Percentiles rank a stretch among this genome's conserved stretches.
Conservation (phyloP, 2,888 invertebrate species). For the Leptothorax acervorum region DNA sequence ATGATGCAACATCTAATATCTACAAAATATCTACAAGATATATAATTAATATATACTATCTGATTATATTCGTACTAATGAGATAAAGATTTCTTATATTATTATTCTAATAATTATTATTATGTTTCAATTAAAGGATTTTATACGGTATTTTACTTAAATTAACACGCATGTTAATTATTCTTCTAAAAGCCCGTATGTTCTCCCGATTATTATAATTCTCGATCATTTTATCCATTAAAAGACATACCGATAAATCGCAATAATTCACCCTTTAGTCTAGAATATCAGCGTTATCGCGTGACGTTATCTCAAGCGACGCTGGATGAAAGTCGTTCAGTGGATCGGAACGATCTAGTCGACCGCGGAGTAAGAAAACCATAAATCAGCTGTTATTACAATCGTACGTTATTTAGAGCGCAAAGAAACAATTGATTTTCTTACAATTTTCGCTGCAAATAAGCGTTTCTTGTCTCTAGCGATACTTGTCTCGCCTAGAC, state of each 20-base stretch:
- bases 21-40: not conserved
- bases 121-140: not conserved
- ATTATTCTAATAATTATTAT: not conserved
- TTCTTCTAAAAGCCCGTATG: not conserved
- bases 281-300: constrained; percentile 11
- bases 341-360: constrained; percentile 26
- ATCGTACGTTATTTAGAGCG: constrained; percentile 29
- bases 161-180: not conserved
- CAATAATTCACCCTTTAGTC: not conserved
- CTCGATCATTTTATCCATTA: not conserved
- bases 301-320: constrained; percentile 15
- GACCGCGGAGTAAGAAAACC: not conserved
- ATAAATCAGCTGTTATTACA: constrained; percentile 30
- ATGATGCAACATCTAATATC: not conserved
- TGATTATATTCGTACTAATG: not conserved
- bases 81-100: not conserved
- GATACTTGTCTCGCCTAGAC: not conserved
- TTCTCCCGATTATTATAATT: not conserved
- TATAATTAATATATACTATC: not conserved
- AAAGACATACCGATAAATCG: constrained; percentile 1
- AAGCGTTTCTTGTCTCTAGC: not conserved
- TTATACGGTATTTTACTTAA: not conserved
- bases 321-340: constrained; percentile 33
- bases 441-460: not conserved
- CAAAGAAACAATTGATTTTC: constrained; percentile 33